phyloP scores from a whole-genome alignment of 1,140 invertebrate species.

The Dolichoris vasculosae region DNA sequence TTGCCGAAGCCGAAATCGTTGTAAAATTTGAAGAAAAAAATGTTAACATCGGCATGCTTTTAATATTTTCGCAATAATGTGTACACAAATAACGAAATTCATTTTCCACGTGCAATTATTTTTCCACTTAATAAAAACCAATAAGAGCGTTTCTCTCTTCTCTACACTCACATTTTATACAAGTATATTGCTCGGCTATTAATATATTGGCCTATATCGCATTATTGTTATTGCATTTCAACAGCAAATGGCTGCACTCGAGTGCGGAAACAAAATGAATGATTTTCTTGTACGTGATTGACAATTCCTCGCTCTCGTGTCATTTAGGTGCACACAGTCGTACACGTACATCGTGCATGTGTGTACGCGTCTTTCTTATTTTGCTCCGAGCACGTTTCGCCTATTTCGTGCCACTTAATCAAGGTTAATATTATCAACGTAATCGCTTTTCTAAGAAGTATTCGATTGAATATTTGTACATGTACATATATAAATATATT shows the following conservation, averaged over 20 bases:
- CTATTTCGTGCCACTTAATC: slow-evolving; percentile 12
- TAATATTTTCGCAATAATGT: too few species aligned
- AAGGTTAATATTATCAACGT: slow-evolving; percentile 41
- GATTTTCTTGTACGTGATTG: slow-evolving; percentile 15
- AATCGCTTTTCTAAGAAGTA: slow-evolving; percentile 1
- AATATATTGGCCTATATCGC: neutral
- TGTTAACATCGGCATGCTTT: too few species aligned
- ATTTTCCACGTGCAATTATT: too few species aligned
- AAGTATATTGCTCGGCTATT: neutral
- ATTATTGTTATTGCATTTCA: neutral
- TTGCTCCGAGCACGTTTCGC: neutral
- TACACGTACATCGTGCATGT: too few species aligned
- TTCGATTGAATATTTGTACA: neutral
- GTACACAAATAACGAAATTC: too few species aligned
- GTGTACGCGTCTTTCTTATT: neutral
- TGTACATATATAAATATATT: too few species aligned
- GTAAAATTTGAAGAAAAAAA: too few species aligned
- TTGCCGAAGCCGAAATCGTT: too few species aligned
- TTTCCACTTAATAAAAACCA: neutral
- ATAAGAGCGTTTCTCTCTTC: neutral
- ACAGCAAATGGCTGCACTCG: neutral
- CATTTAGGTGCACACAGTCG: neutral
- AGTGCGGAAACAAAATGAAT: slow-evolving; percentile 18
- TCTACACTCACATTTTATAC: too few species aligned
- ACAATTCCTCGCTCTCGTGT: neutral